A percentile compares a stretch with the other conserved stretches of the same genome.
phyloP scores from a whole-genome alignment of 2,797 vertebrate species.

The Cercopithecus petaurista region DNA sequence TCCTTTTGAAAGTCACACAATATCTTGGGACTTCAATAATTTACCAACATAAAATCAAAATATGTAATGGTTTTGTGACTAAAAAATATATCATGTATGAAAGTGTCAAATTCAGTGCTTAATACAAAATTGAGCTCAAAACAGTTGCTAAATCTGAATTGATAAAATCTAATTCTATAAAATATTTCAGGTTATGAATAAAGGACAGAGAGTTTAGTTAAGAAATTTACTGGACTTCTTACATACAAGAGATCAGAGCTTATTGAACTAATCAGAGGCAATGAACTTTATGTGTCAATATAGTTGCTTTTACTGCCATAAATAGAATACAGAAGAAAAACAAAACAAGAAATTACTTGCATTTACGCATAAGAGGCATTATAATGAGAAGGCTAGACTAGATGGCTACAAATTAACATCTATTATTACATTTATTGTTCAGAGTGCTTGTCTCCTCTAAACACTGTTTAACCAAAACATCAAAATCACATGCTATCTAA shows the following conservation, averaged over 20 bases:
- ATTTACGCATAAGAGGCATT: background rate
- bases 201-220: conserved; percentile 17
- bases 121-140: conserved; percentile 30
- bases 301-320: background rate
- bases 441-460: background rate
- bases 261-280: conserved; percentile 58
- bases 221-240: conserved; percentile 58
- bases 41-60: conserved; percentile 9
- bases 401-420: background rate
- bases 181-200: background rate
- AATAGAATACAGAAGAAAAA: conserved; percentile 30
- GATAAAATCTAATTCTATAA: conserved; percentile 19
- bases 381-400: background rate
- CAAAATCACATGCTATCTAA: background rate
- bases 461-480: background rate
- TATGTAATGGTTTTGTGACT: background rate
- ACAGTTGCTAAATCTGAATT: background rate
- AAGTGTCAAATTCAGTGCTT: background rate
- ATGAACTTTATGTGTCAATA: background rate
- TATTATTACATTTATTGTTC: background rate
- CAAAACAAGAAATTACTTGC: background rate
- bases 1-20: background rate
- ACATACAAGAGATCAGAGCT: conserved; percentile 45
- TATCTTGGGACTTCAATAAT: background rate
- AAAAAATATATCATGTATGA: background rate